Percentiles rank a stretch among this genome's conserved stretches.
Conservation (phyloP, 2,113 vertebrate genomes). For the Gymnarchus niloticus region DNA sequence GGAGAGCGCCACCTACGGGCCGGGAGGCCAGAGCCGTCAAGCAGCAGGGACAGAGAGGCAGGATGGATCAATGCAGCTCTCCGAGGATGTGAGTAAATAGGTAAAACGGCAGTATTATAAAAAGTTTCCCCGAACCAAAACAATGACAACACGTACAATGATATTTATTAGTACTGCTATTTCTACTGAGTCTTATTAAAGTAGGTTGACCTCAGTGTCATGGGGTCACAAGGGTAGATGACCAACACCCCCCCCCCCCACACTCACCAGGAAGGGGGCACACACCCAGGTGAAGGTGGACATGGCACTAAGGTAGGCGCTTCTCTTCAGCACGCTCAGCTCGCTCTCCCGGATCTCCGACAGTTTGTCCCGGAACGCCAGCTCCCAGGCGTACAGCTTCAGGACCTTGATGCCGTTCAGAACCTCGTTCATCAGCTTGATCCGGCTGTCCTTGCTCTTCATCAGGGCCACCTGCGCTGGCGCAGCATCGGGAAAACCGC, state of each 20-base stretch:
- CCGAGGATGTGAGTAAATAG: not conserved
- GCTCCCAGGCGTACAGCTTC: constrained; percentile 96
- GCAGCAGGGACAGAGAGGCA: not conserved
- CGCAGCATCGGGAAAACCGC: not conserved
- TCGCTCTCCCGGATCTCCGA: constrained; percentile 81
- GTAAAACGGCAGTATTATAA: no score
- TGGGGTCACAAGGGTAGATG: no score
- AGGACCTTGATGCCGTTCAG: constrained; percentile 93
- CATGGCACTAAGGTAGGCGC: constrained; percentile 78
- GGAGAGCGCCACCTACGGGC: constrained; percentile 67
- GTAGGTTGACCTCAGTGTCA: no score
- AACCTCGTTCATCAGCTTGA: constrained; percentile 97
- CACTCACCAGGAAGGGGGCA: constrained; percentile 90
- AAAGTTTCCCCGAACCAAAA: no score
- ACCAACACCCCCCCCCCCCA: not conserved
- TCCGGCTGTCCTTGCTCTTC: constrained; percentile 92
- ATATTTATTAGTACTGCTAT: no score
- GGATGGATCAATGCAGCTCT: not conserved
- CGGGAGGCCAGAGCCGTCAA: not conserved
- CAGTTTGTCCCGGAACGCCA: constrained; percentile 88
- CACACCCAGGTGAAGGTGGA: constrained; percentile 97
- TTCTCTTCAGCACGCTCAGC: constrained; percentile 84
- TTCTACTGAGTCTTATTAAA: no score
- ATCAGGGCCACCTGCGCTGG: constrained; percentile 85
- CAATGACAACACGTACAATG: no score